A percentile compares a stretch with the other conserved stretches of the same genome.
Evolutionary conservation across 2,113 vertebrate species (phyloP).

Genomic region (Neogale vison): DNA sequence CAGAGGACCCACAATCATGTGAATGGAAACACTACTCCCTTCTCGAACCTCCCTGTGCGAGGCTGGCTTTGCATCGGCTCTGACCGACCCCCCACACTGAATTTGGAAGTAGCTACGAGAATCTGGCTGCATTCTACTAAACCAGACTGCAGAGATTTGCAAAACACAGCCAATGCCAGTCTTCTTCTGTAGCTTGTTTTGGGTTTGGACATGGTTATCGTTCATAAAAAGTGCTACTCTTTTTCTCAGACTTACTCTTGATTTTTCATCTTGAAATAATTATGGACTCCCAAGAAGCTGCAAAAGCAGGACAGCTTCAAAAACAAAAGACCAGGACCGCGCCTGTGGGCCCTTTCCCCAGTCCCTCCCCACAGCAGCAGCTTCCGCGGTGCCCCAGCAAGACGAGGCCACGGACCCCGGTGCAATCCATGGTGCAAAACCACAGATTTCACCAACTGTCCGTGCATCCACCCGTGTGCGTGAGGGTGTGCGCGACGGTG

Average conservation of each 20-base stretch:
- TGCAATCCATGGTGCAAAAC: neutral
- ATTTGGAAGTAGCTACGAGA: neutral
- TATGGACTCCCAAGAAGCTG: neutral
- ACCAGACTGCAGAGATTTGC: neutral
- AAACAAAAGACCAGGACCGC: neutral
- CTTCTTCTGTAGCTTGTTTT: neutral
- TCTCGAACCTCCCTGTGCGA: neutral
- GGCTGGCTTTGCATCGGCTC: accelerated
- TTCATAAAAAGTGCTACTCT: neutral
- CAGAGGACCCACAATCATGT: neutral
- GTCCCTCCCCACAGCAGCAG: accelerated
- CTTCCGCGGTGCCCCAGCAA: accelerated
- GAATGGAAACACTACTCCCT: neutral
- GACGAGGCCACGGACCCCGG: too few relatives aligned
- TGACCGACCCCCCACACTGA: neutral
- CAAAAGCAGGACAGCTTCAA: too few relatives aligned
- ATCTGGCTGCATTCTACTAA: neutral
- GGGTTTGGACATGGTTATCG: neutral
- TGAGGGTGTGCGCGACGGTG: too few relatives aligned
- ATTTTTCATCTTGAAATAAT: neutral
- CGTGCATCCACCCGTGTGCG: neutral
- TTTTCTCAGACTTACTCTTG: neutral
- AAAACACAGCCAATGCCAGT: neutral
- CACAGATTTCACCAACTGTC: neutral
- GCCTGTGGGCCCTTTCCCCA: too few relatives aligned